Conservation (phyloP, 2,797 vertebrate genomes). For the Poeciliopsis turneri region DNA sequence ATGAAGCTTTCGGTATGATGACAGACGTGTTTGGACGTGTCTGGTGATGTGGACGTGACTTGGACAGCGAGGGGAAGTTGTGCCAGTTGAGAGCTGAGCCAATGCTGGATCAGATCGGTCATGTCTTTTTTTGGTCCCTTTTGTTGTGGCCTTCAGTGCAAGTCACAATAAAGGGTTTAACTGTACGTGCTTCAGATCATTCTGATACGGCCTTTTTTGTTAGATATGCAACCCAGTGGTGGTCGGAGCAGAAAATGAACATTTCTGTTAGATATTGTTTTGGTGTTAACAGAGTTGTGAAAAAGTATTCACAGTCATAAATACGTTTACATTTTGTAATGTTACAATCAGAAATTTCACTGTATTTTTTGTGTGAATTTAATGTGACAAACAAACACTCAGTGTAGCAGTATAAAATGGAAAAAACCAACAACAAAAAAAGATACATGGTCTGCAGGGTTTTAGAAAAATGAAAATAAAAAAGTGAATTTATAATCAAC, state of each 20-base stretch:
- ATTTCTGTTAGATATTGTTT: conserved; percentile 17
- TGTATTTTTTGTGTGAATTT: not conserved
- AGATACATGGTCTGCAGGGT: not conserved
- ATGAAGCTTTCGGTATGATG: conserved; percentile 30
- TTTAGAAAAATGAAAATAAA: not conserved
- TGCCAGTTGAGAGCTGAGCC: conserved; percentile 30
- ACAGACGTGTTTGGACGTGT: conserved; percentile 53
- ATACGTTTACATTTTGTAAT: not conserved
- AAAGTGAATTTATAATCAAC: not conserved
- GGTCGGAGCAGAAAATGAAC: conserved; percentile 20
- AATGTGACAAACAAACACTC: not conserved
- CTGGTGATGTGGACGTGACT: conserved; percentile 67
- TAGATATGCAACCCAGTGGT: conserved; percentile 13
- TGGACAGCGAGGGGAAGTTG: conserved; percentile 42
- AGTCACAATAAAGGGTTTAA: conserved; percentile 65
- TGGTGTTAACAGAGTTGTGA: not conserved
- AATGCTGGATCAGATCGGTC: conserved; percentile 35
- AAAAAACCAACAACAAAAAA: not conserved
- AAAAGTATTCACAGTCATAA: not conserved
- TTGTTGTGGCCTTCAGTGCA: conserved; percentile 57
- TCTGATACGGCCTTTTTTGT: conserved; percentile 54
- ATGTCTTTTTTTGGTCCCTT: conserved; percentile 54
- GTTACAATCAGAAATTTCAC: not conserved
- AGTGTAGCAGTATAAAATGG: not conserved
- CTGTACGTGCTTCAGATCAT: conserved; percentile 69